Base-by-base conservation (phyloP, 2,888 invertebrate species). In the Drosophila austrosaltans region DNA sequence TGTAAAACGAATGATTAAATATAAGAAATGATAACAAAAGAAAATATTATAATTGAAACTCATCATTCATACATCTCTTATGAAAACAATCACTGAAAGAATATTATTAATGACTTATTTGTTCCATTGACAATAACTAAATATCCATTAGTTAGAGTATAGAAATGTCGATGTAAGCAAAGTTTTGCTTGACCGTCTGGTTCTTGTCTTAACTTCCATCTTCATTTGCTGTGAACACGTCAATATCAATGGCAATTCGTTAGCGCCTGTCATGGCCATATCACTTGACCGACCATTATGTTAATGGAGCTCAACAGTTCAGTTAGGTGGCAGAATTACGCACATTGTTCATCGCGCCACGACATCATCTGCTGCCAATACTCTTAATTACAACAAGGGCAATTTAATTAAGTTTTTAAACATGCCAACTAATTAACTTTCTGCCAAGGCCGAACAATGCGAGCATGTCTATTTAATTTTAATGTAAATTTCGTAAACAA, bases 341-440 rank as follows among this genome's bases (percentile, higher is more conserved):
- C 69, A 64, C 71, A 58, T 71, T 72, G 44, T 53, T 40, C 59
- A 20, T 25, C 10, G 42, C 30, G 22, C 16, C 25, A 66, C 66
- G 65, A 39, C 73, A 42, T 59, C 66, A 58, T 64, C 64, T 57
- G 63, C 80, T 77, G 80, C 69, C 80, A 75, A 76, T 79, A 20
- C 53, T 32, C 66, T 78, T 77, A 81, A 87, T 84, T 71, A 75
- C 61, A 68, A 58, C 59, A 65, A 44, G 68, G 66, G 61, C 59
- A 56, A 62, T 75, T 87, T 87, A 84, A 84, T 84, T 79, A 89
- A 74, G 82, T 76, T 84, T 84, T 77, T 74, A 75, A 83, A 75
- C 68, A 68, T 65, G 72, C 58, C 71, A 65, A 62, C 75, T 83
- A 89, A 89, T 87, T 79, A 79, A 83, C 84, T 73, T 62, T 42